Evolutionary conservation across 2,797 vertebrate species (phyloP).

Genomic region (Pelochelys cantorii): DNA sequence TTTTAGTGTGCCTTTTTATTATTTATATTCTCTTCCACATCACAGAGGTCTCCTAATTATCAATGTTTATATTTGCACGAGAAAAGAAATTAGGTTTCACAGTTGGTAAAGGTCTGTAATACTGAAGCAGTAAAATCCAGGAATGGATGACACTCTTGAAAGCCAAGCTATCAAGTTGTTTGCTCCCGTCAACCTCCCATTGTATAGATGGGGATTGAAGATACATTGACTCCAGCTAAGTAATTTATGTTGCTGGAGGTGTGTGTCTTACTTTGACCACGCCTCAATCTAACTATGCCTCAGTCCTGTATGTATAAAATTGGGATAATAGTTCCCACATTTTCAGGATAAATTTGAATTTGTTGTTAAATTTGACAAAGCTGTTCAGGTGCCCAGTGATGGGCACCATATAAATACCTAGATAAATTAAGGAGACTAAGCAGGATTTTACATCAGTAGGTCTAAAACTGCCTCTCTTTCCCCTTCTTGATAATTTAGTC

Average conservation of each 20-base stretch:
- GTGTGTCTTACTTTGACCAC: too few relatives aligned
- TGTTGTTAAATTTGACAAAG: not conserved
- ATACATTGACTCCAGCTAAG: too few relatives aligned
- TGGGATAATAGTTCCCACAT: not conserved
- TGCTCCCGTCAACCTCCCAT: too few relatives aligned
- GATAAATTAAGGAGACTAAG: not conserved
- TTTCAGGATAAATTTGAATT: not conserved
- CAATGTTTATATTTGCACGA: not conserved
- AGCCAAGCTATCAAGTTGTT: not conserved
- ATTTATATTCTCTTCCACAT: not conserved
- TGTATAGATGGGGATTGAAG: too few relatives aligned
- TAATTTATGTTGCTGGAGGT: too few relatives aligned
- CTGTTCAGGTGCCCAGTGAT: constrained; percentile 6
- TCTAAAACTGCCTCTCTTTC: not conserved
- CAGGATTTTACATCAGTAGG: not conserved
- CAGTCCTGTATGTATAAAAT: not conserved
- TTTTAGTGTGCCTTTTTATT: not conserved
- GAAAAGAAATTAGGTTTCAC: not conserved
- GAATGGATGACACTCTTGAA: not conserved
- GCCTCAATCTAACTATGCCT: not conserved
- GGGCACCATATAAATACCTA: not conserved
- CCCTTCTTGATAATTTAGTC: not conserved
- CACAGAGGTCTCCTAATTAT: not conserved
- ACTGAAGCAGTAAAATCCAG: not conserved
- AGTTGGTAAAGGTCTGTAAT: not conserved